These are phyloP conservation scores for Typhlichthys subterraneus DNA, from an alignment of 2,797 vertebrate species.

Conservation along the genomic window DNA sequence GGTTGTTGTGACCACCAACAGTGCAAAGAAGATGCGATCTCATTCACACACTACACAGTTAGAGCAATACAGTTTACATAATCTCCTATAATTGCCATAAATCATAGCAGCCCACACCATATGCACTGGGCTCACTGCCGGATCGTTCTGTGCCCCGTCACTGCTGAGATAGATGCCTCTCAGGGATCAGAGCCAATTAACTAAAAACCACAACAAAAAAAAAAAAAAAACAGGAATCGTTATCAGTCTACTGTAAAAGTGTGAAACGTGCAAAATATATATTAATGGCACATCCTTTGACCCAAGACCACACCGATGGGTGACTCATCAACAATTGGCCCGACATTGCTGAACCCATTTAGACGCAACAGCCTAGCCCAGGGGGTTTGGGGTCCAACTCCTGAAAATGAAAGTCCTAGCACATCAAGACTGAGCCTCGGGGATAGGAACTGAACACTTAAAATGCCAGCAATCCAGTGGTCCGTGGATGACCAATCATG, in stretches of 20 bases:
- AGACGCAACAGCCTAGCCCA: constrained; percentile 18
- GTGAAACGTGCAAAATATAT: constrained; percentile 21
- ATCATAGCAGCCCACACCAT: constrained; percentile 4
- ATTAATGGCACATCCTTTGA: constrained; percentile 9
- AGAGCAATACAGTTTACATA: not conserved
- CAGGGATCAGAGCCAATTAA: constrained; percentile 57
- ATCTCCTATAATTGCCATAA: constrained; percentile 13
- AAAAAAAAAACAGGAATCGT: constrained; percentile 39
- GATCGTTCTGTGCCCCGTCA: constrained; percentile 5
- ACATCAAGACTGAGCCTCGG: constrained; percentile 55
- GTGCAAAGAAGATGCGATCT: constrained; percentile 1
- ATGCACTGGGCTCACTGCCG: constrained; percentile 11
- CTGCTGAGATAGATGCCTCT: constrained; percentile 43
- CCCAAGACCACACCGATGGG: constrained; percentile 39
- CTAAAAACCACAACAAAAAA: constrained; percentile 21
- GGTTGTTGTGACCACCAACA: constrained; percentile 13
- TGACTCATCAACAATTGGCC: constrained; percentile 28
- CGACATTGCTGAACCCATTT: constrained; percentile 16
- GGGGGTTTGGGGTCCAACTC: constrained; percentile 61
- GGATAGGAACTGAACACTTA: constrained; percentile 68
- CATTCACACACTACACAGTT: not conserved
- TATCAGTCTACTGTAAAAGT: constrained; percentile 28
- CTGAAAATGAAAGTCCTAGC: constrained; percentile 62
- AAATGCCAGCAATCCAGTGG: constrained; percentile 64
- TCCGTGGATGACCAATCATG: constrained; percentile 59